Evolutionary conservation across 2,113 vertebrate species (phyloP).

Genomic region (Hyaena hyaena): DNA sequence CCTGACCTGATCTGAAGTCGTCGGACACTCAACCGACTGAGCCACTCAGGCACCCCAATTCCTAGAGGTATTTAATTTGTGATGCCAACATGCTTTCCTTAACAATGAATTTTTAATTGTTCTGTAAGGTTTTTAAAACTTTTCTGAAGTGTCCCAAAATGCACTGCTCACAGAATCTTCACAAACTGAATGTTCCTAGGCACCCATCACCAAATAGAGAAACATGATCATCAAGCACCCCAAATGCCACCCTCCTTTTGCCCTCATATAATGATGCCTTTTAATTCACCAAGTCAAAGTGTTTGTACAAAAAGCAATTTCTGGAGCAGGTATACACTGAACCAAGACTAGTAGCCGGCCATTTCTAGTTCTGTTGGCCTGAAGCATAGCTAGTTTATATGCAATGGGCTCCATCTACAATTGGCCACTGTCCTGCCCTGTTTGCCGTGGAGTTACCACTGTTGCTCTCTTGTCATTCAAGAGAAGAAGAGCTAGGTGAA

Average conservation of each 20-base stretch:
- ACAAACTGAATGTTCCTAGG: background rate
- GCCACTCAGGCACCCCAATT: background rate
- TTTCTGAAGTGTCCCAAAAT: background rate
- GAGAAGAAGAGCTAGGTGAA: background rate
- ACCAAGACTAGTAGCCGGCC: background rate
- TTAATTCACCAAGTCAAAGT: background rate
- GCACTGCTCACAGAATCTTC: background rate
- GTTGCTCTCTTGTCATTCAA: background rate
- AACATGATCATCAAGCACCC: background rate
- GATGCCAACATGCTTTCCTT: background rate
- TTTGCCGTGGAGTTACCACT: background rate
- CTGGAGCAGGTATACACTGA: background rate
- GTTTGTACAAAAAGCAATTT: background rate
- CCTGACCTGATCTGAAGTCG: no score
- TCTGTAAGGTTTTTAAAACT: background rate
- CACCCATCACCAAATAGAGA: background rate
- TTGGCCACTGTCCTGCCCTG: background rate
- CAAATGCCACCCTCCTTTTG: background rate
- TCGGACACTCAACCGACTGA: no score
- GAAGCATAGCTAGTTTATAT: background rate
- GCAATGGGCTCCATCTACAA: background rate
- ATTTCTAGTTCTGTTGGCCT: background rate
- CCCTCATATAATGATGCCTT: background rate
- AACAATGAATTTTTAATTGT: slow-evolving; percentile 18
- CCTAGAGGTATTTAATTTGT: background rate